A percentile compares a stretch with the other conserved stretches of the same genome.
phyloP scores from a whole-genome alignment of 2,888 invertebrate species.

The Plebejus melissa region DNA sequence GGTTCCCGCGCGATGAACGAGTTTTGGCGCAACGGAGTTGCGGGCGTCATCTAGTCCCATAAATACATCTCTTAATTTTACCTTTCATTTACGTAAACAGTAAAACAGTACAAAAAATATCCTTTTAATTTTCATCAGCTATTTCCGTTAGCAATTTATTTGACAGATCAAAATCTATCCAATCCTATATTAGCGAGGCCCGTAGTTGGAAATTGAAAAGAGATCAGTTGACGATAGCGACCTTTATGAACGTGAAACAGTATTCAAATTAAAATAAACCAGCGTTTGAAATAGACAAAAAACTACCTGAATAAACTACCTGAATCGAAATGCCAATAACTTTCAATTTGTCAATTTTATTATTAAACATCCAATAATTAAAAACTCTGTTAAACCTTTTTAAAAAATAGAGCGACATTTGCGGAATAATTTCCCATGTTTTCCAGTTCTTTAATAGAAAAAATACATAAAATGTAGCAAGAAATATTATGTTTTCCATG shows the following conservation, averaged over 20 bases:
- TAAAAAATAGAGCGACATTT: neutral
- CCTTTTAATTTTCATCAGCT: neutral
- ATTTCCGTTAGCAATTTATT: neutral
- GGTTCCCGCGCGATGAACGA: too few species aligned
- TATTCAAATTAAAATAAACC: neutral
- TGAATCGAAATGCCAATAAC: neutral
- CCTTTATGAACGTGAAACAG: neutral
- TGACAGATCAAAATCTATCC: neutral
- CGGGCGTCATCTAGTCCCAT: too few species aligned
- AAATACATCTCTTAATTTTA: too few species aligned
- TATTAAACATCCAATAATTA: too few species aligned
- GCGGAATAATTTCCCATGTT: neutral
- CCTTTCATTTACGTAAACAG: too few species aligned
- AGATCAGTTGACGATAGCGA: neutral
- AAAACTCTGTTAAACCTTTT: neutral
- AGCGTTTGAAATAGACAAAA: neutral
- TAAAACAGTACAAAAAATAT: neutral
- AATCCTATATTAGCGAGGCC: neutral
- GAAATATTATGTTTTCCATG: too few species aligned
- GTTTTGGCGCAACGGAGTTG: too few species aligned
- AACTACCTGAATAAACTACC: neutral
- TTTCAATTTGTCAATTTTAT: neutral
- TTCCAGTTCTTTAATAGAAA: too few species aligned
- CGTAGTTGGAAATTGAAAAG: conserved; percentile 12
- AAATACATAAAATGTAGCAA: too few species aligned